Evolutionary conservation across 2,888 invertebrate species (phyloP), one percentile per base, ranked within the genome.

Genomic region (Synergus umbraculus): DNA sequence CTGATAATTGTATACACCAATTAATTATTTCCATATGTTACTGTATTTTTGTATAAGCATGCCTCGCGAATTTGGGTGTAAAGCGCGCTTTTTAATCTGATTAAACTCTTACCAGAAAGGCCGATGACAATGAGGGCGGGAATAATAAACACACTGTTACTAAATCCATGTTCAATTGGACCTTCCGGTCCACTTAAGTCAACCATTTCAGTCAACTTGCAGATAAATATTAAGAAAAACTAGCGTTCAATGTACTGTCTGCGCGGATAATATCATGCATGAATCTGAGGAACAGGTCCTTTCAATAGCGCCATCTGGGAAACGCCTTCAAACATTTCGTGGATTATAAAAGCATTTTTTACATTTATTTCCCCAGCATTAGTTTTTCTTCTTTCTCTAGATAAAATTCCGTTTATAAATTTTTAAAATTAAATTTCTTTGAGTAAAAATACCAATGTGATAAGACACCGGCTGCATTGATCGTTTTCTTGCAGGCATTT

Each of bases 151-250:
- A 97, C 96, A 65, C 95, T 93, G 93, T 98, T 97, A 84, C 97
- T 97, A 93, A 98, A 97, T 85, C 96, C 96, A 92, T 97, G 97
- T 91, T 97, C 97, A 88, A 96, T 94, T 0, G 96, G 96, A 9
- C 96, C 96, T 87, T 96, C 96, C 81, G 95, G 94, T 37, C 96
- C 96, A 82, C 96, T 95, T 88, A 97, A 93, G 92, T 97, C 97
- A 84, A 97, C 97, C 97, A 97, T 97, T 89, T 94, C 95, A 15
- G 15, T 73, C 2, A 49, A 49, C 29, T 73, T 73, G 37, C 46
- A 37, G 22, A 3, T 37, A n/a, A 46, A 46, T 49, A 69, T 46
- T 29, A 37, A 9, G 29, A 69, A 15, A 60, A 60, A 54, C 60
- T 22, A 60, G 22, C 60, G 18, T 18, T 10, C 60, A 18, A 60